A percentile compares a stretch with the other conserved stretches of the same genome.
Conservation (phyloP, 2,113 vertebrate species). For the Tachycineta bicolor region DNA sequence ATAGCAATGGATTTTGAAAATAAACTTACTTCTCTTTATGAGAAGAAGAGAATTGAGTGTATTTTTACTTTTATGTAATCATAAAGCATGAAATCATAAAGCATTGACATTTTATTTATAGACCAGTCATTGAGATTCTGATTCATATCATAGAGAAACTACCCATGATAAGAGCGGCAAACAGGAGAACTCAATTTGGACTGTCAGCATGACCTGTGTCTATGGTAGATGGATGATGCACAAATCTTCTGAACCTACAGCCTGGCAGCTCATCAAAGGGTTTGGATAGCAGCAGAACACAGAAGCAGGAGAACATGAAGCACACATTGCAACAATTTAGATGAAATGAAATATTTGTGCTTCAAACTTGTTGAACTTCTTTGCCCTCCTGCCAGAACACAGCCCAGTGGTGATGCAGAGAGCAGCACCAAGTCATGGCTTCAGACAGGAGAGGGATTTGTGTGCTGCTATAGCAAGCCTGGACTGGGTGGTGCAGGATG, state of each 20-base stretch:
- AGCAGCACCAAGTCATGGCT: neutral
- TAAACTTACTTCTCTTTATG: neutral
- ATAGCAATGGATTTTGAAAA: neutral
- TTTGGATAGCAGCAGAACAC: neutral
- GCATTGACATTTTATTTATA: neutral
- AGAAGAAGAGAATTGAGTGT: neutral
- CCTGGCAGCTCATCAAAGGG: neutral
- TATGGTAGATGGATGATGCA: neutral
- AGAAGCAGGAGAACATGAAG: neutral
- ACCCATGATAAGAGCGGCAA: neutral
- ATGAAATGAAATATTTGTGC: neutral
- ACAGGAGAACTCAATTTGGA: neutral
- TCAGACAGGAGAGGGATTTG: too few species aligned
- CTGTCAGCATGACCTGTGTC: neutral
- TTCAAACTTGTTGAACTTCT: neutral
- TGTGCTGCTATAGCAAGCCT: accelerated
- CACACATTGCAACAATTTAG: accelerated
- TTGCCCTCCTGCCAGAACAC: neutral
- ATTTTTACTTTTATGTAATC: neutral
- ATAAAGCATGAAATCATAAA: neutral
- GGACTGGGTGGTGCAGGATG: neutral
- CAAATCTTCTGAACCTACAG: neutral
- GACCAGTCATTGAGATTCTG: neutral
- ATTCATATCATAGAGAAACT: neutral
- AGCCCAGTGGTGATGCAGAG: neutral